Base-by-base conservation (phyloP, 1,140 invertebrate species). In the Heliothis virescens region DNA sequence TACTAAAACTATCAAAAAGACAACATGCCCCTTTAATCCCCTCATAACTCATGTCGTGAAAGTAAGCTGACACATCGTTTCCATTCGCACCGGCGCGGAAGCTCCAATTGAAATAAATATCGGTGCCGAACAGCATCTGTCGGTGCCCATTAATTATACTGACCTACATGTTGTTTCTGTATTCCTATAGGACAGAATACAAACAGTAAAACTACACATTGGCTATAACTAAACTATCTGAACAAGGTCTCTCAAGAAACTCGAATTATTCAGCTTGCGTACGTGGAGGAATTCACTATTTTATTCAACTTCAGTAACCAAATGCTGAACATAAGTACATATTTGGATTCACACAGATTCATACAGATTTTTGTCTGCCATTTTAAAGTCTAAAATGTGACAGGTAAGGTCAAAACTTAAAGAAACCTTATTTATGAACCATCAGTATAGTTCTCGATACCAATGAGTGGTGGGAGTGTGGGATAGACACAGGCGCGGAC, bases 101-200 rank as follows among this genome's bases (percentile, higher is more conserved):
- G 48, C 16, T 26, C 18, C 2, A 52, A 52, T 69, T 69, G 47
- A 50, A 52, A 69, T 69, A 69, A 69, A 69, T 69, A 69, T 69
- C 48, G 47, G 48, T 48, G 18, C 52, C 65, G 48, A 69, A 69
- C 65, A 18, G 4, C 65, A 26, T 52, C 65, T 69, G 65, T 52
- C 18, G 18, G 47, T 52, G 26, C 65, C 65, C 65, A 69, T 69
- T 69, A 69, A 69, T 69, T 69, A 50, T 69, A 69, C 48, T 69
- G 65, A 52, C 65, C 65, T 69, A 48, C 18, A 52, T 67, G 48
- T 69, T 21, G 16, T n/a, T 50, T 50, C 18, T 53, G 29, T 5
- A 41, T n/a, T n/a, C 26, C 13, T 69, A n/a, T 53, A 21, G 13
- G 3, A 16, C 52, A 55, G 12, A 16, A 55, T 21, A 41, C 1